phyloP scores from a whole-genome alignment of 2,797 vertebrate genomes.

The Alosa sapidissima region DNA sequence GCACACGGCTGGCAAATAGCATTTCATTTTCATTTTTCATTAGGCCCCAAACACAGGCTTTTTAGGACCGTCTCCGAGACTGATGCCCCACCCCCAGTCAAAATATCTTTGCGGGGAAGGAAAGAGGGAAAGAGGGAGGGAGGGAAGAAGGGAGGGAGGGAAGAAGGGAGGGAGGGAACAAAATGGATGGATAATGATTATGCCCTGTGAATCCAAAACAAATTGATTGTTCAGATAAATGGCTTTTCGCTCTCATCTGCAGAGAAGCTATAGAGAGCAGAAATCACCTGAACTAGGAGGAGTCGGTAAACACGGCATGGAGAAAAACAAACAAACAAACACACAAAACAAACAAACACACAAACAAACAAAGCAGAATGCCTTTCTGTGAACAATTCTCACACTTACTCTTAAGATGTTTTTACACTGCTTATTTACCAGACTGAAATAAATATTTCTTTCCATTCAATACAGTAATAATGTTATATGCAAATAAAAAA shows the following conservation, averaged over 20 bases:
- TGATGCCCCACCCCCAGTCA: neutral
- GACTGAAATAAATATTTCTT: neutral
- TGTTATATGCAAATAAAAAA: neutral
- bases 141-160: neutral
- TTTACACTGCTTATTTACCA: neutral
- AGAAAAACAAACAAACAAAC: neutral
- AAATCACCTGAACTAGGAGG: neutral
- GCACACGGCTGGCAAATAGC: neutral
- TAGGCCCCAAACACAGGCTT: neutral
- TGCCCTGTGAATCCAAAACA: neutral
- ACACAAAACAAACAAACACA: neutral
- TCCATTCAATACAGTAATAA: neutral
- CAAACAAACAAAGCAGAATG: neutral
- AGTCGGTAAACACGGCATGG: neutral
- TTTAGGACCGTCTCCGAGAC: neutral
- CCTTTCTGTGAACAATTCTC: neutral
- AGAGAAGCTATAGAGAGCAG: neutral
- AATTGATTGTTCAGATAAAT: constrained; percentile 20
- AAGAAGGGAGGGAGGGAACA: neutral
- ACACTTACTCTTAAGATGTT: neutral
- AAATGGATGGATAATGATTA: constrained; percentile 15
- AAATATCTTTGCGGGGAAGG: neutral
- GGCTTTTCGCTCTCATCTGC: neutral
- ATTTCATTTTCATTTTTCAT: neutral
- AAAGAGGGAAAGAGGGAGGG: neutral